Base-by-base conservation (phyloP, 2,888 invertebrate genomes). In the Caenorhabditis sinica region DNA sequence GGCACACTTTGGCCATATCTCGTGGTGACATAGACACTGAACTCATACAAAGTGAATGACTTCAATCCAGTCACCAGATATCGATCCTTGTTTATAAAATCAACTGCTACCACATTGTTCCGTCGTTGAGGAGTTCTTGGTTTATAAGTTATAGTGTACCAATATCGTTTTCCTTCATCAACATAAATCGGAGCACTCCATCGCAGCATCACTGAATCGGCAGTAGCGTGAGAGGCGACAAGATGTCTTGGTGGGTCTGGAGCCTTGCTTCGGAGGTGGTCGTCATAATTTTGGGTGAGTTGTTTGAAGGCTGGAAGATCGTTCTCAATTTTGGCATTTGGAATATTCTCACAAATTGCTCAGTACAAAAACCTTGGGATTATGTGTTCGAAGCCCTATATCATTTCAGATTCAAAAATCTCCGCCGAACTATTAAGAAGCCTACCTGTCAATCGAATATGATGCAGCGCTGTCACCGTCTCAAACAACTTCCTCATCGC, bases 401-500 rank as follows among this genome's bases (percentile, higher is more conserved):
- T n/a, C n/a, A n/a, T n/a, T n/a, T n/a, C n/a, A n/a, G n/a, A n/a
- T n/a, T n/a, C n/a, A n/a, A n/a, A n/a, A n/a, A n/a, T n/a, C n/a
- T n/a, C n/a, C n/a, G n/a, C n/a, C n/a, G n/a, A n/a, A n/a, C n/a
- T n/a, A n/a, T n/a, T n/a, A n/a, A n/a, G n/a, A n/a, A n/a, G n/a
- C n/a, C n/a, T 69, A 88, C 89, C 86, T 25, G 86, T 89, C 40
- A 92, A 86, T 71, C 90, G 80, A 61, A 92, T 87, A 56, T 90
- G 89, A 82, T 92, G 88, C n/a, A 92, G 84, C 3, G 92, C 92
- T 28, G 92, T 91, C 23, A 91, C 90, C 1, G 91, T 92, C 76
- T 92, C 92, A 63, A 92, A 91, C 20, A 92, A 83, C 51, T 91
- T 92, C 40, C 92, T 66, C 92, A 92, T 92, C 61, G 92, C 92